Base-by-base conservation (phyloP, 2,797 vertebrate species). In the Labroides dimidiatus region DNA sequence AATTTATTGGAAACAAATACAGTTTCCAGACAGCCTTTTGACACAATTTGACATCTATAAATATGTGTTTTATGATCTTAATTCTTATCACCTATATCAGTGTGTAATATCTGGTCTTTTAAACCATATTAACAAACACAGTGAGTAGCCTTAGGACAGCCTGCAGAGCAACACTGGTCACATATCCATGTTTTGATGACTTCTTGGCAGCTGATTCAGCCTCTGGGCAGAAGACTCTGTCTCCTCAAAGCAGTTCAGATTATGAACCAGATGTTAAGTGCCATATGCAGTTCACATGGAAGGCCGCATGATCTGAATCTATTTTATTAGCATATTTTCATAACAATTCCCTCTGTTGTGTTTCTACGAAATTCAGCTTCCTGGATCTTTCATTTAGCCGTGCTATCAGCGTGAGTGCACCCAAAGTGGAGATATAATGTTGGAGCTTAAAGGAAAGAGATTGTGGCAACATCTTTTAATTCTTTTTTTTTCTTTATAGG, bases 231-330 rank as follows among this genome's bases (percentile, higher is more conserved):
- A 79, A 64, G 69, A 58, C 77, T 62, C 50, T 64, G 56, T 68
- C 64, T 80, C 62, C 71, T 70, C 57, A 69, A 64, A 69, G 63
- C 49, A 36, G 30, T 69, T 82, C 57, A 69, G 36, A 83, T 83
- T 60, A 72, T 49, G 43, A 81, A 65, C 79, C 88, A 91, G 81
- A 90, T 89, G 83, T 89, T 72, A 84, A 53, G 43, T 69, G 59
- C 67, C 77, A 63, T 47, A 60, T 88, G 81, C 53, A 68, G 65
- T 64, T 84, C 77, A 57, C 60, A 62, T 61, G 77, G 74, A 81
- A 81, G 33, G 77, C 67, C 21, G 45, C 60, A 70, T 72, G 61
- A 76, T 79, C 42, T 69, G 58, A 70, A 81, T 81, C 64, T n/a
- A 56, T 75, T 81, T 81, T 81, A 73, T 74, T 62, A 72, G 72